Base-by-base conservation (phyloP, 2,888 invertebrate species). In the Cyrtodaria siliqua region DNA sequence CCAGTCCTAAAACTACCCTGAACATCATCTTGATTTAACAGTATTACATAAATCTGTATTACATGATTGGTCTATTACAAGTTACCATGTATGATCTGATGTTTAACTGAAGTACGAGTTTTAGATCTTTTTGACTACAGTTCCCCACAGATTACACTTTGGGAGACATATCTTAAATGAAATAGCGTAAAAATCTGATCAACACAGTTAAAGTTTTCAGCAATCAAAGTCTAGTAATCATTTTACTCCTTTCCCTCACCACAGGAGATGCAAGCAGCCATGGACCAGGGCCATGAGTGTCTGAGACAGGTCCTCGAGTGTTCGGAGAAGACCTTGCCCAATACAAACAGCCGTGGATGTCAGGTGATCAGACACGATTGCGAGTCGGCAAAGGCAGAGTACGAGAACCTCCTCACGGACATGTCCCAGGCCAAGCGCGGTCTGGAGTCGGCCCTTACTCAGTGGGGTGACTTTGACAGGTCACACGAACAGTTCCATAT, bases 251-350 rank as follows among this genome's bases (percentile, higher is more conserved):
- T 23, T 20, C 61, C 16, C 57, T 55, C 47, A 18, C 96, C 98
- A 0, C 97, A 98, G 94, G 95, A 96, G 23, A 95, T 98, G 29
- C 95, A 97, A n/a, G 97, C 97, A 89, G 96, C 96, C 0, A 94
- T 98, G 59, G 98, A 98, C 91, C 97, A 98, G 91, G 98, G 98
- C 0, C 97, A 98, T 90, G 96, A 96, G 89, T 96, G 96, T 88
- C 92, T 97, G 24, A 82, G 92, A 27, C 82, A 84, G 4, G 95
- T 97, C 59, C 93, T 97, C 38, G 98, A 98, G 89, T 94, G 98
- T 1, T 98, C 98, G 90, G 98, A 98, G 92, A 96, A 97, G 90
- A 97, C 98, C 0, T 96, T 97, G 9, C 96, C 98, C 95, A 98
- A 97, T 90, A 98, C 98, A 0, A 97, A 97, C 93, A 96, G 96